A percentile compares a stretch with the other conserved stretches of the same genome.
Evolutionary conservation across 1,140 invertebrate species (phyloP).

Genomic region (Temnothorax longispinosus): DNA sequence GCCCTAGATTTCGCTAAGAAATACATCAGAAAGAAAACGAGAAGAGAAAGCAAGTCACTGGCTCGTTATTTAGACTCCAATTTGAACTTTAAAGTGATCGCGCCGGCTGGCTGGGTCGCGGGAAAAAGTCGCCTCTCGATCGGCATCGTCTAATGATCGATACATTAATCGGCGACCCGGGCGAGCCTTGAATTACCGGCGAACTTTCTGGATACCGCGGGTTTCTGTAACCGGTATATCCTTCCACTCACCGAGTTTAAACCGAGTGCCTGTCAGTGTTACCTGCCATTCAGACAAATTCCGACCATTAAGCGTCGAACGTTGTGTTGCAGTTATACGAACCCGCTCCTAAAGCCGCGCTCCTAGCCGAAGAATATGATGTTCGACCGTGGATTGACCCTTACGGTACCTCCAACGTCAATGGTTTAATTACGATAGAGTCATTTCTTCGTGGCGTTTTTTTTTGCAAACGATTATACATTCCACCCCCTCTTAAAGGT

Average conservation of each 20-base stretch:
- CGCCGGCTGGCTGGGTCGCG: conserved; percentile 31
- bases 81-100: conserved; percentile 43
- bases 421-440: conserved; percentile 72
- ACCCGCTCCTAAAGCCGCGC: conserved; percentile 44
- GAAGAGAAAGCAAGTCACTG: not conserved
- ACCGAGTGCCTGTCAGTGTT: conserved; percentile 63
- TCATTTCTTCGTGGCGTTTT: conserved; percentile 52
- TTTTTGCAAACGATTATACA: conserved; percentile 27
- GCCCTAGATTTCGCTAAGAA: not conserved
- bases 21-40: not conserved
- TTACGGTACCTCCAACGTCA: conserved; percentile 80
- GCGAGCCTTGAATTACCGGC: conserved; percentile 52
- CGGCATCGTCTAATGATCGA: conserved; percentile 59
- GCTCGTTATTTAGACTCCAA: conserved; percentile 47
- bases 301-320: conserved; percentile 69
- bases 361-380: conserved; percentile 53
- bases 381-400: conserved; percentile 78
- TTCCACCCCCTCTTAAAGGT: conserved; percentile 65
- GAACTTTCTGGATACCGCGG: conserved; percentile 53
- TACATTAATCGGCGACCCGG: conserved; percentile 61
- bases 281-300: conserved; percentile 74
- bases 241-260: conserved; percentile 58
- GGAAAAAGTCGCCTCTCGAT: conserved; percentile 58
- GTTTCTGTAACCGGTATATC: conserved; percentile 48
- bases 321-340: conserved; percentile 57